These are phyloP conservation scores for Xestia rhomboidea DNA, from an alignment of 2,888 invertebrate species.

Conservation along the genomic window DNA sequence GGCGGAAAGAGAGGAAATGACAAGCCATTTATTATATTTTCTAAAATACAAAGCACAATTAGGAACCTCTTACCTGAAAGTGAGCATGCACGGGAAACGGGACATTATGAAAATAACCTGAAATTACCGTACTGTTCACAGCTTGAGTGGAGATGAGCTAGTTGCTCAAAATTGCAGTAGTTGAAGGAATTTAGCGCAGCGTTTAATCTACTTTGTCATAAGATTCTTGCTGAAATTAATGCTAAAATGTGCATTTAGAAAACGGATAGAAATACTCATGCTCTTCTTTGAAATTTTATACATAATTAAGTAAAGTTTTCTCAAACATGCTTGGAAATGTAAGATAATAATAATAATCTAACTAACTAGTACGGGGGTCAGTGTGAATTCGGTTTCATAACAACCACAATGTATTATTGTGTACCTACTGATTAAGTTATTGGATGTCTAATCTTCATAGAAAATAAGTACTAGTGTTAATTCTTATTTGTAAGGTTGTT, in stretches of 20 bases:
- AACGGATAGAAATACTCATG: not conserved
- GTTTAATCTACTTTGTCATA: not conserved
- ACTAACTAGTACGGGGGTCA: no score
- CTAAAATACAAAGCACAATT: conserved; percentile 26
- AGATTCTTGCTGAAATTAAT: not conserved
- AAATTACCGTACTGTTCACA: not conserved
- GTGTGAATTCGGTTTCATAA: no score
- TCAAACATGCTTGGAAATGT: no score
- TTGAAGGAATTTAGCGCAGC: not conserved
- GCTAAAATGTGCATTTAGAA: not conserved
- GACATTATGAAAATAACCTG: not conserved
- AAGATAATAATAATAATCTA: no score
- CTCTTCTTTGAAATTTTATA: not conserved
- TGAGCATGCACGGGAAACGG: not conserved
- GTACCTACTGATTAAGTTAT: no score
- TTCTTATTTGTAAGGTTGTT: no score
- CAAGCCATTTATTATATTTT: conserved; percentile 46
- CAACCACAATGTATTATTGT: no score
- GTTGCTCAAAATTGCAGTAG: not conserved
- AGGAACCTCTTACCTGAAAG: not conserved
- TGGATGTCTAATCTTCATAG: no score
- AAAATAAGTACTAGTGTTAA: no score
- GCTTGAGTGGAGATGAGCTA: not conserved
- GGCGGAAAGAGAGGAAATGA: conserved; percentile 26
- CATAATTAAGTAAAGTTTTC: not conserved